Percentiles rank a stretch among this genome's conserved stretches.
Evolutionary conservation across 2,888 invertebrate genomes (phyloP).

Genomic region (Thera obeliscata): DNA sequence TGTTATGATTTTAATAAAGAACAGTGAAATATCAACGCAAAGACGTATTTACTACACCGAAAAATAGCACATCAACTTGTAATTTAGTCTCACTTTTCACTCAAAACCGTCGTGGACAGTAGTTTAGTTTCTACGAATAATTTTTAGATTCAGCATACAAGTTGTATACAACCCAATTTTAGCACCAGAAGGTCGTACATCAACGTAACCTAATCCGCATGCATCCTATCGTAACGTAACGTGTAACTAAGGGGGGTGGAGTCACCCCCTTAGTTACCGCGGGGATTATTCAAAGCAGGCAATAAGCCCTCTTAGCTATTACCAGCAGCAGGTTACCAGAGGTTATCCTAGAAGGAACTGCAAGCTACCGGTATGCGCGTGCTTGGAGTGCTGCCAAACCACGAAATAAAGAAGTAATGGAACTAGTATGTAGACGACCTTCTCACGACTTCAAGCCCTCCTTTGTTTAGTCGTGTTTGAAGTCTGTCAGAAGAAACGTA

Average conservation of each 20-base stretch:
- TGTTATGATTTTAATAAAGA: too few species aligned
- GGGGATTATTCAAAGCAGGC: conserved; percentile 67
- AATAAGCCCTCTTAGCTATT: conserved; percentile 62
- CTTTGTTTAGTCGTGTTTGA: too few species aligned
- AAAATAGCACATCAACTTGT: too few species aligned
- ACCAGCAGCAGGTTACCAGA: conserved; percentile 67
- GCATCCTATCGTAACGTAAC: conserved; percentile 44
- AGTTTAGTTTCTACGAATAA: too few species aligned
- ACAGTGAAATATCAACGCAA: too few species aligned
- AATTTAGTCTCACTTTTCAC: too few species aligned
- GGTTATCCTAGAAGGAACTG: conserved; percentile 62
- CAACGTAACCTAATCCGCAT: conserved; percentile 55
- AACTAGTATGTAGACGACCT: too few species aligned
- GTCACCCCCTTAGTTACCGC: conserved; percentile 39
- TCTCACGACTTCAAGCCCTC: too few species aligned
- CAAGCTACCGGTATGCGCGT: conserved; percentile 45
- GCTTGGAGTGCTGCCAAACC: conserved; percentile 67
- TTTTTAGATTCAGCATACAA: conserved; percentile 7
- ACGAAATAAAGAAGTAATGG: too few species aligned
- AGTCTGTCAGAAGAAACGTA: too few species aligned
- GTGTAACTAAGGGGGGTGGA: conserved; percentile 40
- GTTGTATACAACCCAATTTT: conserved; percentile 52
- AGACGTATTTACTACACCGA: too few species aligned
- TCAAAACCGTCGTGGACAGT: too few species aligned
- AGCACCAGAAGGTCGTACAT: conserved; percentile 53